Conservation (phyloP, 2,797 vertebrate species). For the Lates japonicus region DNA sequence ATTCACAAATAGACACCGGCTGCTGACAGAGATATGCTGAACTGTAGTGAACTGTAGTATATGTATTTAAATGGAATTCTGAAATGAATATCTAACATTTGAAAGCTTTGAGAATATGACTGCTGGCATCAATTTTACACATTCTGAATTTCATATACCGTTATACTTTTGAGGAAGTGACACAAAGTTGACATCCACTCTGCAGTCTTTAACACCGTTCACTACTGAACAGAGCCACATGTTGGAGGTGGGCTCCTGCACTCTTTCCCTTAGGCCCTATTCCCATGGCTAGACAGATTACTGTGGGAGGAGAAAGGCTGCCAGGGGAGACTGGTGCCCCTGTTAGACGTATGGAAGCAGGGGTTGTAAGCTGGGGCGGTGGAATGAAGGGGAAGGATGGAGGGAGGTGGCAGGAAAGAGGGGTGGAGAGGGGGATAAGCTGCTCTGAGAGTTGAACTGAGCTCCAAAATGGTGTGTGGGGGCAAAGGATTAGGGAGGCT, state of each 20-base stretch:
- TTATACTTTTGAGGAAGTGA: conserved; percentile 44
- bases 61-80: conserved; percentile 24
- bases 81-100: conserved; percentile 16
- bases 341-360: conserved; percentile 77
- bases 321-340: conserved; percentile 78
- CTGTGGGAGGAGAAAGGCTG: conserved; percentile 83
- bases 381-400: conserved; percentile 70
- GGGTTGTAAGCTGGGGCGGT: conserved; percentile 72
- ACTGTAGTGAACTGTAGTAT: neutral
- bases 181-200: conserved; percentile 67
- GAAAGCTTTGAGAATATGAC: conserved; percentile 19
- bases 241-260: conserved; percentile 76
- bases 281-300: conserved; percentile 84
- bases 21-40: conserved; percentile 10
- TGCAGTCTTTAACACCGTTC: conserved; percentile 44
- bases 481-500: conserved; percentile 87
- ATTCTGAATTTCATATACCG: conserved; percentile 33
- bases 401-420: conserved; percentile 75
- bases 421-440: conserved; percentile 82
- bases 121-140: conserved; percentile 39
- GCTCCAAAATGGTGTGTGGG: conserved; percentile 84
- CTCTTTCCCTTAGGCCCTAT: conserved; percentile 67
- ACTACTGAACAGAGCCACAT: conserved; percentile 68
- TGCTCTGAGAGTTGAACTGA: conserved; percentile 84
- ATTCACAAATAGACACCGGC: conserved; percentile 18